A percentile compares a stretch with the other conserved stretches of the same genome.
phyloP scores from a whole-genome alignment of 1,140 invertebrate species.

The Apolygus lucorum region DNA sequence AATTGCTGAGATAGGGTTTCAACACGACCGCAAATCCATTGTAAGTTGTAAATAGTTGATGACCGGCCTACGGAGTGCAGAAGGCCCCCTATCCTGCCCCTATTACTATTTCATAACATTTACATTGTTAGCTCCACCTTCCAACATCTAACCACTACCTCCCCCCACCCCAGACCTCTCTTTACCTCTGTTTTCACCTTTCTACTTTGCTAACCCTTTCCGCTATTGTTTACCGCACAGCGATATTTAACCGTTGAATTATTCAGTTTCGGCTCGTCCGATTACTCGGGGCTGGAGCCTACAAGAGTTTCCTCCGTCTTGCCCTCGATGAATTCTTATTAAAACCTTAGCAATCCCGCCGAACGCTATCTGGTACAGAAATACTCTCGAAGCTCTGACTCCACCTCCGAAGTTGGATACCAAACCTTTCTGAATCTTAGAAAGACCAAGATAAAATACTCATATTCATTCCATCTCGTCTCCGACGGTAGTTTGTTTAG shows the following conservation, averaged over 20 bases:
- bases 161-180: not conserved
- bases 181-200: constrained; percentile 11
- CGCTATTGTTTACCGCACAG: constrained; percentile 8
- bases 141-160: not conserved
- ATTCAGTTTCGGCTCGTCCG: constrained; percentile 5
- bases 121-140: constrained; percentile 19
- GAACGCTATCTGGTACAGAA: no score
- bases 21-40: constrained; percentile 23
- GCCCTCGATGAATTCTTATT: no score
- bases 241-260: constrained; percentile 8
- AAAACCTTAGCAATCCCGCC: no score
- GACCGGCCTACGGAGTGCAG: constrained; percentile 12
- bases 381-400: no score
- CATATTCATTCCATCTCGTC: no score
- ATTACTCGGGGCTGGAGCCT: no score
- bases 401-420: no score
- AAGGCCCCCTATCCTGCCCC: constrained; percentile 3
- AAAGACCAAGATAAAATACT: no score
- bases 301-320: no score
- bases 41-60: constrained; percentile 18
- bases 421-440: no score
- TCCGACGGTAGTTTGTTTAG: no score
- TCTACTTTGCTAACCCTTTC: constrained; percentile 13
- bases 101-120: constrained; percentile 23
- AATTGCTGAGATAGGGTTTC: constrained; percentile 23